These are phyloP conservation scores for Formica selysi DNA, from an alignment of 1,140 invertebrate species.

Conservation along the genomic window DNA sequence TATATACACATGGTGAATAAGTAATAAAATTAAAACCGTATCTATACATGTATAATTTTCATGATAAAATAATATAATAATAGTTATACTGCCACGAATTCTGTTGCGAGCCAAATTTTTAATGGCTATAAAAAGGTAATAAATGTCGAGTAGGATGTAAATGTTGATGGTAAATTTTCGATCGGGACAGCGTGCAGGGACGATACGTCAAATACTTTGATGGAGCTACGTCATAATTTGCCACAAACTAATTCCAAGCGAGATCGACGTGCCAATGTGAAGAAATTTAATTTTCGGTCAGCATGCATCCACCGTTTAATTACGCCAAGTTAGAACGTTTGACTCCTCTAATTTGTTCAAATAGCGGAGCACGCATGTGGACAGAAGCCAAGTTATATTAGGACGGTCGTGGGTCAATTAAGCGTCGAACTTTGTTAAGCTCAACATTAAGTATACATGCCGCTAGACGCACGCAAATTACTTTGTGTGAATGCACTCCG, in stretches of 20 bases:
- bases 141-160: slow-evolving; percentile 4
- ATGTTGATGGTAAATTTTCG: slow-evolving; percentile 29
- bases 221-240: slow-evolving; percentile 40
- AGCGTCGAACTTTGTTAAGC: slow-evolving; percentile 63
- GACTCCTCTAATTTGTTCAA: slow-evolving; percentile 66
- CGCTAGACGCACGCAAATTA: slow-evolving; percentile 35
- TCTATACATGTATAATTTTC: neutral
- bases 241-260: slow-evolving; percentile 40
- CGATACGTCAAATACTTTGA: neutral
- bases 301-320: slow-evolving; percentile 62
- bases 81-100: neutral
- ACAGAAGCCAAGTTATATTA: slow-evolving; percentile 43
- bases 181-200: neutral
- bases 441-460: slow-evolving; percentile 44
- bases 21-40: slow-evolving; percentile 33
- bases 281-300: slow-evolving; percentile 68
- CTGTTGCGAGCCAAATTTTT: neutral
- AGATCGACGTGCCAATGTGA: slow-evolving; percentile 64
- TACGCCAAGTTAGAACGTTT: slow-evolving; percentile 56
- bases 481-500: slow-evolving; percentile 30
- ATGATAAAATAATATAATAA: slow-evolving; percentile 13
- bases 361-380: slow-evolving; percentile 53
- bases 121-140: neutral
- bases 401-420: slow-evolving; percentile 63
- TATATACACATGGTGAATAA: neutral